These are phyloP conservation scores for Noctua fimbriata DNA, from an alignment of 2,888 invertebrate genomes.

Conservation along the genomic window DNA sequence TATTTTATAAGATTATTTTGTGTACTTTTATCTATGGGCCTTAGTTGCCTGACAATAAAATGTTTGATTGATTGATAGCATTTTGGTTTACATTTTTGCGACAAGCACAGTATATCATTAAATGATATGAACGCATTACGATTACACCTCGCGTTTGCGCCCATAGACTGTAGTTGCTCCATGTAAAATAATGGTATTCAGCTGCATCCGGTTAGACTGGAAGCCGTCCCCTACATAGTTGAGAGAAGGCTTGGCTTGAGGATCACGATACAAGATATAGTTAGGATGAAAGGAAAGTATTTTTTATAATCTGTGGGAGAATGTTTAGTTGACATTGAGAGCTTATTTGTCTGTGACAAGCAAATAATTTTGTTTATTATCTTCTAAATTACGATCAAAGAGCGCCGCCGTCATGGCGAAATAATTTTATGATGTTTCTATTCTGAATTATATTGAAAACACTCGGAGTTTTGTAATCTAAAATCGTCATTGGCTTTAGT, in stretches of 20 bases:
- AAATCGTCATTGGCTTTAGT: not conserved
- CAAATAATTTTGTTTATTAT: slow-evolving; percentile 32
- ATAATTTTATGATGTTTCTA: slow-evolving; percentile 25
- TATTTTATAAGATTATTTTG: too few species aligned
- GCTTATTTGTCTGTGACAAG: not conserved
- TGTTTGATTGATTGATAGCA: too few species aligned
- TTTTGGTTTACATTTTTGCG: too few species aligned
- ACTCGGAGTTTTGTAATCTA: slow-evolving; percentile 1
- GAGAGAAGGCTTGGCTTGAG: too few species aligned
- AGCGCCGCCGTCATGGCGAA: not conserved
- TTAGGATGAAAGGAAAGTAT: not conserved
- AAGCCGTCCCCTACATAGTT: not conserved
- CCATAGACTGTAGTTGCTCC: too few species aligned
- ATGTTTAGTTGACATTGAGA: not conserved
- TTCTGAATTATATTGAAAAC: slow-evolving; percentile 11
- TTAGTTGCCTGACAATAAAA: too few species aligned
- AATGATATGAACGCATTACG: too few species aligned
- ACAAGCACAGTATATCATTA: too few species aligned
- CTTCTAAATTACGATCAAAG: slow-evolving; percentile 42
- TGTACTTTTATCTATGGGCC: too few species aligned
- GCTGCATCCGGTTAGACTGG: not conserved
- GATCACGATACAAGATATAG: not conserved
- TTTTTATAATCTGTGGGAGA: not conserved
- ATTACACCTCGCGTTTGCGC: too few species aligned
- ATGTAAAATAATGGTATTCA: not conserved